These are phyloP conservation scores for Salmo trutta DNA, from an alignment of 2,797 vertebrate genomes.

Conservation along the genomic window DNA sequence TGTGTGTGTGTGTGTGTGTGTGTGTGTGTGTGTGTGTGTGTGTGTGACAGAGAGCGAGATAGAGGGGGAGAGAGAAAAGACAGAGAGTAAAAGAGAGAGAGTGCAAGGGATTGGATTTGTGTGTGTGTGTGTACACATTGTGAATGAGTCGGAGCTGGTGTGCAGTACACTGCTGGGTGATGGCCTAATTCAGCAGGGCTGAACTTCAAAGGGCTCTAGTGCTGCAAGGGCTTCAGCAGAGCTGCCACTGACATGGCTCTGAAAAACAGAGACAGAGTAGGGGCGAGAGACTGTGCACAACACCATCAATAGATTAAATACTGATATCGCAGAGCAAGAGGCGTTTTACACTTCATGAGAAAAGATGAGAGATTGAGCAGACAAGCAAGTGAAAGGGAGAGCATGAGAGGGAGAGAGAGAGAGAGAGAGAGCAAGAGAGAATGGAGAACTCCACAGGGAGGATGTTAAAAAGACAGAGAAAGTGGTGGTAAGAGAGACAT, in stretches of 20 bases:
- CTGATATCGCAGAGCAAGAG: constrained; percentile 4
- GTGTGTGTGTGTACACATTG: constrained; percentile 15
- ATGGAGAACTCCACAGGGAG: constrained; percentile 6
- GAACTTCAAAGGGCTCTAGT: constrained; percentile 72
- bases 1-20: too few species aligned
- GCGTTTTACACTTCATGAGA: background rate
- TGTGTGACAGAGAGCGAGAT: constrained; percentile 28
- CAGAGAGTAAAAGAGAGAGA: background rate
- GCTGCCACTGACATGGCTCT: constrained; percentile 64
- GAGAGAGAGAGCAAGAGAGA: constrained; percentile 3
- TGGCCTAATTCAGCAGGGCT: constrained; percentile 73
- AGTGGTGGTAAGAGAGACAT: constrained; percentile 1
- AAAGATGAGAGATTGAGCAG: too few species aligned
- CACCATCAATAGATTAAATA: background rate
- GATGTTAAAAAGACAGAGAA: background rate
- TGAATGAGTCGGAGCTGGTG: background rate
- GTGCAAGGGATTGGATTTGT: constrained; percentile 14
- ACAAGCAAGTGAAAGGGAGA: too few species aligned
- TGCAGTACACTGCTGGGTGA: constrained; percentile 64
- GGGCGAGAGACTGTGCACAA: background rate
- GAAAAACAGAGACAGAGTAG: background rate
- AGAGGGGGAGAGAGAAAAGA: constrained; percentile 27
- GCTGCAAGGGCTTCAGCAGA: constrained; percentile 67
- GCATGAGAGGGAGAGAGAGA: background rate
- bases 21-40: too few species aligned